These are phyloP conservation scores for Uropetala carovei DNA, from an alignment of 2,888 invertebrate species.

Conservation along the genomic window DNA sequence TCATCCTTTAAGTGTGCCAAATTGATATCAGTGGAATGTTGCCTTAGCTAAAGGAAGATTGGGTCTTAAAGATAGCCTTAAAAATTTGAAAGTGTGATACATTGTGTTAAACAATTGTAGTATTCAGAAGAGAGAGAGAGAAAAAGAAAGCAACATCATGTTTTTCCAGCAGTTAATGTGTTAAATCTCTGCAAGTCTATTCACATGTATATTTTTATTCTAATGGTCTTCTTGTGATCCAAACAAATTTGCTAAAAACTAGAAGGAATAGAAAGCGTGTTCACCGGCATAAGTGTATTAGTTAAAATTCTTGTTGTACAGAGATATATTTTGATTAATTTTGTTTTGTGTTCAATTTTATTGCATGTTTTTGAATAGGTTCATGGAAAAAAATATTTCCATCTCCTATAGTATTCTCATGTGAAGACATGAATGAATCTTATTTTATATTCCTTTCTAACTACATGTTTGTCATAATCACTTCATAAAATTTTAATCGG, in stretches of 20 bases:
- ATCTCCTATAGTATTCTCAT: constrained; percentile 11
- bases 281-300: constrained; percentile 30
- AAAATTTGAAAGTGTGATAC: constrained; percentile 53
- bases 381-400: neutral
- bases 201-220: constrained; percentile 54
- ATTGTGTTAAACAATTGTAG: constrained; percentile 38
- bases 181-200: constrained; percentile 41
- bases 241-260: neutral
- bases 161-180: constrained; percentile 32
- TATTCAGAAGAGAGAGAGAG: neutral
- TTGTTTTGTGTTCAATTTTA: constrained; percentile 16
- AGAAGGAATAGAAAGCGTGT: neutral
- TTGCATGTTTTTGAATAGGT: neutral
- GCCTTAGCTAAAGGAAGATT: constrained; percentile 48
- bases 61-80: constrained; percentile 61
- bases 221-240: constrained; percentile 11
- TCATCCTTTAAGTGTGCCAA: constrained; percentile 55
- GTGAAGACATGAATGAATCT: neutral
- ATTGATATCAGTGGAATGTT: constrained; percentile 46
- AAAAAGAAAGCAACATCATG: constrained; percentile 23
- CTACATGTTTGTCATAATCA: constrained; percentile 37
- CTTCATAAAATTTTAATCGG: constrained; percentile 11
- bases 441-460: constrained; percentile 13
- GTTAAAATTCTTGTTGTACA: constrained; percentile 2
- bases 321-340: constrained; percentile 36